These are phyloP conservation scores for Hiodon alosoides DNA, from an alignment of 2,113 vertebrate genomes.

Conservation along the genomic window DNA sequence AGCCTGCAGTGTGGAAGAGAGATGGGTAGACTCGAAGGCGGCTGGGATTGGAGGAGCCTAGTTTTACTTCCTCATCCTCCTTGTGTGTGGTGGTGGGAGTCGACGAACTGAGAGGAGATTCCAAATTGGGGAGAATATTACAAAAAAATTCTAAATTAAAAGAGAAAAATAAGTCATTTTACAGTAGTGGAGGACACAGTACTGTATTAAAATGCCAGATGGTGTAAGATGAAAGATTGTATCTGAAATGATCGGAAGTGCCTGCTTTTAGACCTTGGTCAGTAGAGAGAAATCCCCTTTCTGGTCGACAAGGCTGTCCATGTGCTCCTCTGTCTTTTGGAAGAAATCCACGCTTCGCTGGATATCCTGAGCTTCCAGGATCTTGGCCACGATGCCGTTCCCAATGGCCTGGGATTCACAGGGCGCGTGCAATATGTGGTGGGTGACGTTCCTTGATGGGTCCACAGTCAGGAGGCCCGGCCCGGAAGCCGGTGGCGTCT, in stretches of 20 bases:
- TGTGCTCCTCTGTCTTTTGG: conserved; percentile 30
- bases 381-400: conserved; percentile 42
- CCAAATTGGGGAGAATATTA: too few species aligned
- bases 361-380: conserved; percentile 52
- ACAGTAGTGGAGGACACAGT: not conserved
- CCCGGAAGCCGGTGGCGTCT: conserved; percentile 23
- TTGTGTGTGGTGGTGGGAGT: too few species aligned
- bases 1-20: too few species aligned
- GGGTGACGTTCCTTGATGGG: conserved; percentile 51
- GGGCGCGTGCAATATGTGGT: conserved; percentile 52
- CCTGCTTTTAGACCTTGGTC: not conserved
- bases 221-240: not conserved
- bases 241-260: not conserved
- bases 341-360: conserved; percentile 49
- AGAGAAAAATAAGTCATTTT: too few species aligned
- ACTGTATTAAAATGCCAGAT: not conserved
- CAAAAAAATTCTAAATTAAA: too few species aligned
- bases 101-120: too few species aligned
- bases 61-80: too few species aligned
- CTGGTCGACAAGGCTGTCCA: conserved; percentile 48
- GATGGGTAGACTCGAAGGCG: too few species aligned
- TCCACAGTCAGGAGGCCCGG: conserved; percentile 50
- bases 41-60: too few species aligned
- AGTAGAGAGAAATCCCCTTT: conserved; percentile 37
- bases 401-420: conserved; percentile 58